Conservation (phyloP, 1,140 invertebrate species). For the Pseudoatta argentina region DNA sequence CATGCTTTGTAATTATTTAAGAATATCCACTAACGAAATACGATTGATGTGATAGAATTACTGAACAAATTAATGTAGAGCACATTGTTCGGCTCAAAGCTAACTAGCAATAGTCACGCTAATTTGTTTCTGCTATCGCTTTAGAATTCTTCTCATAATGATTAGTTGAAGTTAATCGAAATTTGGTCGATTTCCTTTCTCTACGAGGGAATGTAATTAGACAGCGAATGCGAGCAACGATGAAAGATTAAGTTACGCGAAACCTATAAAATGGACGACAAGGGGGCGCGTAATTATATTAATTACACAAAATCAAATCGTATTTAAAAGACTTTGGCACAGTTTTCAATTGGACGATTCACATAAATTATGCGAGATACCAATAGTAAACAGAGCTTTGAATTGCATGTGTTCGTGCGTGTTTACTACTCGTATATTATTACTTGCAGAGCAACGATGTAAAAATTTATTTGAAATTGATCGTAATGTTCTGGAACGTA, state of each 20-base stretch:
- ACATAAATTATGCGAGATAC: background rate
- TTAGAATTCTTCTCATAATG: background rate
- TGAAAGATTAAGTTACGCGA: background rate
- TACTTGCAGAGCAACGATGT: background rate
- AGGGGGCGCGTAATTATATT: constrained; percentile 1
- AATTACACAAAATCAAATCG: constrained; percentile 52
- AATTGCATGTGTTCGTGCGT: background rate
- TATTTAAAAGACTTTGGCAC: background rate
- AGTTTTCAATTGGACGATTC: background rate
- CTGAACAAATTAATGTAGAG: background rate
- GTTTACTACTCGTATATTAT: background rate
- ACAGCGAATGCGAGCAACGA: background rate
- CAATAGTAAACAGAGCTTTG: constrained; percentile 22
- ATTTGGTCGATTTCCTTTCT: background rate
- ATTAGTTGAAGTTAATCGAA: constrained; percentile 17
- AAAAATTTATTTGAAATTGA: background rate
- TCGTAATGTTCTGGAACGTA: constrained; percentile 12
- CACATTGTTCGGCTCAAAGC: background rate
- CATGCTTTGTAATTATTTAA: background rate
- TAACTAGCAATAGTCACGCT: background rate
- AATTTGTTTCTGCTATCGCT: background rate
- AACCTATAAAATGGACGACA: background rate
- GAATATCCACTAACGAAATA: background rate
- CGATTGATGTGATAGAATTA: background rate
- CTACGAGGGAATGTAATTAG: background rate